Base-by-base conservation (phyloP, 2,888 invertebrate species). In the Tetragnatha montana region DNA sequence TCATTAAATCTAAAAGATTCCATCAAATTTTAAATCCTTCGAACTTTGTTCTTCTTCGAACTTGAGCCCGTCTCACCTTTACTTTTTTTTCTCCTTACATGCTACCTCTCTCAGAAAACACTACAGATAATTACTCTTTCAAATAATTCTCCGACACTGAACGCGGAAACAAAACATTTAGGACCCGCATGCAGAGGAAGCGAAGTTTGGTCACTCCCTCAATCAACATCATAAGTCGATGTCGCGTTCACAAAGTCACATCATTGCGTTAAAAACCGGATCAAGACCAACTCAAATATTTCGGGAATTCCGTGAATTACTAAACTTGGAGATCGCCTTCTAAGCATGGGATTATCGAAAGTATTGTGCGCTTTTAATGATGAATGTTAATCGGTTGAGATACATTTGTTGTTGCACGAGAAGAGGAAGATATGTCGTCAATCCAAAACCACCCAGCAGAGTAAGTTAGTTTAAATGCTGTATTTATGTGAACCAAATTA, bases 361-460 rank as follows among this genome's bases (percentile, higher is more conserved):
- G 17, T 60, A 60, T 10, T 60, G 4, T 60, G 60, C 60, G 2
- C 35, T 60, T 1, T 60, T 17, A 60, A 60, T 3, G 14, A 60
- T 60, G 60, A 60, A 60, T 8, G 12, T 60, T 3, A 60, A 60
- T 60, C 8, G 60, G n/a, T 75, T 22, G 75, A 75, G 49, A 47
- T 75, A 17, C 47, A 8, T 17, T 50, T 76, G 51, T 19, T 89
- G 79, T 17, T 84, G 79, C n/a, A 74, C 50, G 17, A 79, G 80
- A 6, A 69, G 70, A 19, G 74, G 79, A 70, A 84, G 75, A 50
- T 89, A 89, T 60, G 75, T 89, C 6, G 75, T 89, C 69, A 89
- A 89, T 17, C 88, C 88, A 19, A 22, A 71, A 19, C 81, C 88
- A 6, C 88, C 84, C 1, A 89, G 88, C 50, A 68, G 60, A 68